A percentile compares a stretch with the other conserved stretches of the same genome.
phyloP scores from a whole-genome alignment of 2,888 invertebrate species.

The Apodemia hepburni region DNA sequence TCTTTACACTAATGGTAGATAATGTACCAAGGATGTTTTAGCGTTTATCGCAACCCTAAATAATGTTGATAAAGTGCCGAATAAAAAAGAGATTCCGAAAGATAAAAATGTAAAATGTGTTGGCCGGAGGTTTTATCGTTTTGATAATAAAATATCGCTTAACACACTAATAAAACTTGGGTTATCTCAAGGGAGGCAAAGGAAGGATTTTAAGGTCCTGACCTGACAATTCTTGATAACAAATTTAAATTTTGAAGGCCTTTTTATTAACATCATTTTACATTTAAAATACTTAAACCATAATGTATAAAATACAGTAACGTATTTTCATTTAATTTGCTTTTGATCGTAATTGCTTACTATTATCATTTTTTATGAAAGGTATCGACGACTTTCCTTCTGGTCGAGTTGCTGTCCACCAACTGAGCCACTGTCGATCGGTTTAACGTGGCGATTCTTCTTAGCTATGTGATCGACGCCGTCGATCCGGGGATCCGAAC shows the following conservation, averaged over 20 bases:
- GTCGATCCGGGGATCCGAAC: no score
- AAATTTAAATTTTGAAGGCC: conserved; percentile 13
- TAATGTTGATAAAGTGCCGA: conserved; percentile 67
- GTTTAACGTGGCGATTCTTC: no score
- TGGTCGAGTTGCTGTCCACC: no score
- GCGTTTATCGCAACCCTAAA: conserved; percentile 64
- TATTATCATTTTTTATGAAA: neutral
- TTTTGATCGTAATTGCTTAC: neutral
- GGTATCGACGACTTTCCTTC: no score
- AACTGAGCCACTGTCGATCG: no score
- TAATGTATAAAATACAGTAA: neutral
- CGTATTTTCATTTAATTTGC: neutral
- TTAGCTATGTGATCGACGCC: no score
- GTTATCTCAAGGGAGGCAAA: conserved; percentile 52
- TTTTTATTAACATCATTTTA: neutral
- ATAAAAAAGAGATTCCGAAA: conserved; percentile 60
- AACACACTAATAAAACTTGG: conserved; percentile 56
- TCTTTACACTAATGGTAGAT: conserved; percentile 31
- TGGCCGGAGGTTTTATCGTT: conserved; percentile 54
- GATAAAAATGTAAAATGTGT: conserved; percentile 51
- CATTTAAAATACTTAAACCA: neutral
- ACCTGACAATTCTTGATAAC: conserved; percentile 23
- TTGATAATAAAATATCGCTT: conserved; percentile 69
- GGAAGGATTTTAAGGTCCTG: conserved; percentile 28
- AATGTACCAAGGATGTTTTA: conserved; percentile 37